Evolutionary conservation across 2,113 vertebrate species (phyloP).

Genomic region (Equus przewalskii): DNA sequence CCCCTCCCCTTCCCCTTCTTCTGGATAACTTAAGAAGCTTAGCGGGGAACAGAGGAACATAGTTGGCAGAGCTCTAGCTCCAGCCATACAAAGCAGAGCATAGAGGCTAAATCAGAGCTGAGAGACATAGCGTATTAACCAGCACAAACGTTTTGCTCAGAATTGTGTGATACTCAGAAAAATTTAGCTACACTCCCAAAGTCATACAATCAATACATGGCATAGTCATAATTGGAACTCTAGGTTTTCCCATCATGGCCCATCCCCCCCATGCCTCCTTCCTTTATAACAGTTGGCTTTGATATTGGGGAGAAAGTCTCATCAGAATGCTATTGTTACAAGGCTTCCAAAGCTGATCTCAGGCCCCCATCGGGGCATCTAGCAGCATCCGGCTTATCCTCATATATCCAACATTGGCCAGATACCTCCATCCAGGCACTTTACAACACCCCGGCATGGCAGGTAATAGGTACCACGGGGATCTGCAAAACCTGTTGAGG

Average conservation of each 20-base stretch:
- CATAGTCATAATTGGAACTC: background rate
- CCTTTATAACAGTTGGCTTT: background rate
- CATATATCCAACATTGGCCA: background rate
- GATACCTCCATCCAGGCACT: background rate
- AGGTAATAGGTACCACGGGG: background rate
- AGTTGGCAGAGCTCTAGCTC: background rate
- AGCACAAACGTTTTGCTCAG: background rate
- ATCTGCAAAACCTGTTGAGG: background rate
- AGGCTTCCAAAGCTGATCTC: background rate
- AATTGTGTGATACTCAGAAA: slow-evolving; percentile 27
- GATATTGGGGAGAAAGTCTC: background rate
- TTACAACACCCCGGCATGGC: background rate
- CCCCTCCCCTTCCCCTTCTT: background rate
- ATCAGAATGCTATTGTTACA: background rate
- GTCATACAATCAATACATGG: background rate
- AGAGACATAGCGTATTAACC: background rate
- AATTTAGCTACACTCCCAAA: background rate
- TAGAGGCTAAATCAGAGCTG: background rate
- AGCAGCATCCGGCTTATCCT: background rate
- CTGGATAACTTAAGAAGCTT: background rate
- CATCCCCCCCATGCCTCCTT: background rate
- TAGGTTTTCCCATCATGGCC: background rate
- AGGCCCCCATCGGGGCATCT: background rate
- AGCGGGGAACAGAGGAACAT: background rate
- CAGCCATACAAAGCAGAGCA: background rate